Base-by-base conservation (phyloP, 2,113 vertebrate species). In the Ranitomeya variabilis region DNA sequence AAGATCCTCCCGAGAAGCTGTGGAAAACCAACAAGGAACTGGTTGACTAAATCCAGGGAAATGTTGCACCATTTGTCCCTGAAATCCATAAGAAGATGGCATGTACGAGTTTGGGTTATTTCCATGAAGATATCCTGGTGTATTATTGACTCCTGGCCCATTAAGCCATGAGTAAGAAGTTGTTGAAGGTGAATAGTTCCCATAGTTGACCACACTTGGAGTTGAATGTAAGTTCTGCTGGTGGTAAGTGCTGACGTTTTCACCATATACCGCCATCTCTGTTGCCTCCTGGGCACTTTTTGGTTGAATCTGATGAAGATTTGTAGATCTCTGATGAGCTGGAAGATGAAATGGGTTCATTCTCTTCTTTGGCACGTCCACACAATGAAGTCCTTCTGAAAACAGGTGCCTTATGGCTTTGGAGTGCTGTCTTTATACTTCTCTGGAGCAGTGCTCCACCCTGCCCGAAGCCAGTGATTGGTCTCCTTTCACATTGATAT, bases 1-100 rank as follows among this genome's bases (percentile, higher is more conserved):
- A 91, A 99, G 95, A 92, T 99, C 98, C 95, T 99, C 98, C 92
- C 97, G 98, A 92, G 96, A 97, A 88, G 97, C 96, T 92, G 97
- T 94, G 83, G 97, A 97, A 89, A 99, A 92, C 98, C 97, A 99
- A 87, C 96, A 94, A 90, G 99, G 94, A 89, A 98, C 97, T 1
- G 96, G 93, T 0, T 95, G 95, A 0, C 94, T 94, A 55, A 96
- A 95, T 1, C 96, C 93, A 0, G 94, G 89, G 3, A 96, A 95
- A 84, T 93, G 93, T 8, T 93, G 79, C 8, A 97, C 89, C 77
- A 97, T 95, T 94, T 93, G 96, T 89, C 96, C 95, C 83, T 97
- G 95, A 13, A 96, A 94, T 83, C 94, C 95, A 94, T 97, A 98
- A 7, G 95, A 93, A 9, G 95, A 94, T 78, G 95, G 93, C 89